Percentiles rank a stretch among this genome's conserved stretches.
Evolutionary conservation across 2,113 vertebrate species (phyloP).

Genomic region (Atractosteus spatula): DNA sequence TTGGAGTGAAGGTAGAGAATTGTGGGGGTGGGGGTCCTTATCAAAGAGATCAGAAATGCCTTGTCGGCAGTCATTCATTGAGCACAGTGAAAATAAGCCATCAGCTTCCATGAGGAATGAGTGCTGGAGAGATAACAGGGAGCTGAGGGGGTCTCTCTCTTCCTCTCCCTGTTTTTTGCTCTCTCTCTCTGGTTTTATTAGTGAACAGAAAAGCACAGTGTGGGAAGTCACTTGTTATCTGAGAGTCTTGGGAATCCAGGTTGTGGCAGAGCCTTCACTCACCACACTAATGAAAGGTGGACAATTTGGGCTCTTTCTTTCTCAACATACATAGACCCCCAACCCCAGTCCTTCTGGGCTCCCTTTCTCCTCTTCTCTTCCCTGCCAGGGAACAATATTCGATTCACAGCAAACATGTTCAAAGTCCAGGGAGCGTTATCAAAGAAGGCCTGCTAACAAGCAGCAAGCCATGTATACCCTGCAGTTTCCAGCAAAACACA

Average conservation of each 20-base stretch:
- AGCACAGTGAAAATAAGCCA: constrained; percentile 65
- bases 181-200: constrained; percentile 62
- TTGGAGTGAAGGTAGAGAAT: constrained; percentile 42
- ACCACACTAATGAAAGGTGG: constrained; percentile 74
- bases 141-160: constrained; percentile 63
- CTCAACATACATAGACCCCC: constrained; percentile 64
- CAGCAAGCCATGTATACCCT: too few relatives aligned
- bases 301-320: constrained; percentile 72
- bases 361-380: constrained; percentile 33
- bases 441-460: too few relatives aligned
- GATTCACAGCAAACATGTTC: not conserved
- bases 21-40: constrained; percentile 62
- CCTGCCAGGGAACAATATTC: constrained; percentile 3
- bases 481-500: too few relatives aligned
- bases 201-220: constrained; percentile 73
- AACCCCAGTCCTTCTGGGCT: constrained; percentile 41
- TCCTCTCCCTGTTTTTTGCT: constrained; percentile 47
- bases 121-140: constrained; percentile 63
- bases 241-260: constrained; percentile 79
- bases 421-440: too few relatives aligned
- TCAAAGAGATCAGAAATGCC: constrained; percentile 68
- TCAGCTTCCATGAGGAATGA: constrained; percentile 53
- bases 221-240: constrained; percentile 77
- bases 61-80: constrained; percentile 73
- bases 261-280: constrained; percentile 71